Evolutionary conservation across 2,888 invertebrate species (phyloP).

Genomic region (Cantharis rustica): DNA sequence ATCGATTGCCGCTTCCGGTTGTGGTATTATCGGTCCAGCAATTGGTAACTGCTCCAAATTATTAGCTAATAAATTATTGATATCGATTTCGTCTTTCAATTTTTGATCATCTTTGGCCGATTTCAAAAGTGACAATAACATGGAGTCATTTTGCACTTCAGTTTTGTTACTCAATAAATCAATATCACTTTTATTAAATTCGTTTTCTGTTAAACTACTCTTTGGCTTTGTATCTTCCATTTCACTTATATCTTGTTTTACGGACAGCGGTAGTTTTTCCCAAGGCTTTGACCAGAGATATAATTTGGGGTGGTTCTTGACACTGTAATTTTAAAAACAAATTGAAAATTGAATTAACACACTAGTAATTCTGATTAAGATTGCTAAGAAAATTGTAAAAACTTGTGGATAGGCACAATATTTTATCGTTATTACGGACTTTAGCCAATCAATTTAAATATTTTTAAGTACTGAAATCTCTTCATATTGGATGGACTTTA

Average conservation of each 20-base stretch:
- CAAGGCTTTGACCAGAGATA: slow-evolving; percentile 87
- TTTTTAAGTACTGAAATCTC: too few relatives aligned
- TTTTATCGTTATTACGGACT: not conserved
- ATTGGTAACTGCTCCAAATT: slow-evolving; percentile 34
- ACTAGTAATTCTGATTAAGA: not conserved
- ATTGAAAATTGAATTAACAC: not conserved
- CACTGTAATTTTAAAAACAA: slow-evolving; percentile 54
- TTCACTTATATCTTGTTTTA: slow-evolving; percentile 43
- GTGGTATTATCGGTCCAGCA: slow-evolving; percentile 61
- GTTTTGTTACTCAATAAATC: slow-evolving; percentile 11
- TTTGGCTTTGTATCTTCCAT: slow-evolving; percentile 45
- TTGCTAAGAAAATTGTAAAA: not conserved
- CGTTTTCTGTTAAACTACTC: slow-evolving; percentile 42
- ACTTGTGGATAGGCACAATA: not conserved
- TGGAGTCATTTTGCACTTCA: slow-evolving; percentile 40
- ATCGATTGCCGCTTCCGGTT: slow-evolving; percentile 84
- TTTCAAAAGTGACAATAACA: slow-evolving; percentile 49
- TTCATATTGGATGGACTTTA: too few relatives aligned
- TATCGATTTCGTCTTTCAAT: slow-evolving; percentile 38
- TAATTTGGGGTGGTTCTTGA: slow-evolving; percentile 82
- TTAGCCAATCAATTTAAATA: not conserved
- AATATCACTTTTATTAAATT: slow-evolving; percentile 29
- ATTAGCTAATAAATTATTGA: slow-evolving; percentile 45
- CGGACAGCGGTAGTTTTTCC: slow-evolving; percentile 63
- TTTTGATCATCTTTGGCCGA: slow-evolving; percentile 38